phyloP scores from a whole-genome alignment of 1,140 invertebrate genomes.

The Drosophila oshimai region DNA sequence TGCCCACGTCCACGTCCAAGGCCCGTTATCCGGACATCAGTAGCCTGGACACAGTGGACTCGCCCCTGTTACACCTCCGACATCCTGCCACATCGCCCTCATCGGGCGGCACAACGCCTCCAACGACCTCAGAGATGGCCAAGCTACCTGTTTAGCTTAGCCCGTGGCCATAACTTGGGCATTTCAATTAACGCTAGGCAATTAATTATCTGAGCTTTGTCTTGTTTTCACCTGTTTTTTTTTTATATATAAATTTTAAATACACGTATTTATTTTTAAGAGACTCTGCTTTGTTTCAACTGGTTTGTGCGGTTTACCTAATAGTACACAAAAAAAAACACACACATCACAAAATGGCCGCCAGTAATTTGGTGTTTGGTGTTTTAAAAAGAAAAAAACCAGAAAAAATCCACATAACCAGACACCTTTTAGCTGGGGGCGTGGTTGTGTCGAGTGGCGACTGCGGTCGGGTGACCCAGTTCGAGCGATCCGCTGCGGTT shows the following conservation, averaged over 20 bases:
- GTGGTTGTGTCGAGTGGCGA: constrained; percentile 8
- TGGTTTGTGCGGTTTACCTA: constrained; percentile 22
- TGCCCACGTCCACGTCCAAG: background rate
- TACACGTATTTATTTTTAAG: constrained; percentile 63
- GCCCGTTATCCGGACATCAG: constrained; percentile 22
- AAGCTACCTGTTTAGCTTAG: constrained; percentile 33
- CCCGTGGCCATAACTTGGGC: constrained; percentile 54
- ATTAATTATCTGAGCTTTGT: constrained; percentile 36
- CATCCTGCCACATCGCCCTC: background rate
- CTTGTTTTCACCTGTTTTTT: constrained; percentile 11
- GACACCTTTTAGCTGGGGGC: constrained; percentile 12
- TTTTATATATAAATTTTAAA: constrained; percentile 36
- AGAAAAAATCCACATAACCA: background rate
- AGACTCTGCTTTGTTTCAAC: constrained; percentile 19
- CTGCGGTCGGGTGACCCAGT: constrained; percentile 43
- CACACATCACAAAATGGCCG: constrained; percentile 13
- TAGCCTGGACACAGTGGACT: constrained; percentile 61
- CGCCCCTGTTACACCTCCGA: constrained; percentile 56
- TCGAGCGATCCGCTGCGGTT: constrained; percentile 21
- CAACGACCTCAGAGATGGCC: constrained; percentile 18
- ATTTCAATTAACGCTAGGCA: constrained; percentile 27
- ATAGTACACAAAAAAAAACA: background rate
- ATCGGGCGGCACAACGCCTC: background rate
- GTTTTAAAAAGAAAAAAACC: background rate
- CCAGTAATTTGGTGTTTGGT: constrained; percentile 21